Conservation (phyloP, 2,888 invertebrate species). For the Gari tellinella region DNA sequence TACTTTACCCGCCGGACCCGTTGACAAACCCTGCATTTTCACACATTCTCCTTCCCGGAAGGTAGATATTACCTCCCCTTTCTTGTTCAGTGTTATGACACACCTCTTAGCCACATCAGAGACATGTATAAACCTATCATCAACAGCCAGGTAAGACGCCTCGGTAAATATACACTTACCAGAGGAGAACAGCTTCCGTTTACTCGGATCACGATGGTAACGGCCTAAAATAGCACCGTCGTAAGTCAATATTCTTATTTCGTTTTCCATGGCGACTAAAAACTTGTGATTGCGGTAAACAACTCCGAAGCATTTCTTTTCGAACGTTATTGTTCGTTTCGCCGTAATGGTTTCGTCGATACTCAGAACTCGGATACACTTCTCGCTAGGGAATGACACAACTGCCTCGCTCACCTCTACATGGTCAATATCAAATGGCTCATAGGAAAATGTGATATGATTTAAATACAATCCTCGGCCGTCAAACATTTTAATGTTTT, state of each 20-base stretch:
- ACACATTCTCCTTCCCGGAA: slow-evolving; percentile 13
- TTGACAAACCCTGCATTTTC: slow-evolving; percentile 11
- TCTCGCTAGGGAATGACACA: too few species aligned
- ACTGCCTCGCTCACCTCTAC: slow-evolving; percentile 23
- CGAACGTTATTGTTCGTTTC: too few species aligned
- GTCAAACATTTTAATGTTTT: slow-evolving; percentile 44
- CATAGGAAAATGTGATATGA: slow-evolving; percentile 14
- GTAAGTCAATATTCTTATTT: slow-evolving; percentile 32
- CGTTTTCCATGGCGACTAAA: slow-evolving; percentile 26
- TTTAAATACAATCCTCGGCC: slow-evolving; percentile 3
- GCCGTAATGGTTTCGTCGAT: too few species aligned
- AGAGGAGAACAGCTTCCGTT: not conserved
- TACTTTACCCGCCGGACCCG: not conserved
- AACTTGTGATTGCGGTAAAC: slow-evolving; percentile 11
- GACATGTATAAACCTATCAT: slow-evolving; percentile 8
- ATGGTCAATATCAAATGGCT: slow-evolving; percentile 42
- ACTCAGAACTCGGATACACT: too few species aligned
- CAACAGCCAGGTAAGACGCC: too few species aligned
- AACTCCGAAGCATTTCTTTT: too few species aligned
- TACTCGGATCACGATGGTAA: slow-evolving; percentile 2
- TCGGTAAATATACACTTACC: too few species aligned
- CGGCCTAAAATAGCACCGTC: slow-evolving; percentile 7
- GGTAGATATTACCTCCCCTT: slow-evolving; percentile 22
- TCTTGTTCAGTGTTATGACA: slow-evolving; percentile 13
- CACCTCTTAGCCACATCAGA: slow-evolving; percentile 26